phyloP scores from a whole-genome alignment of 64 coral and sea anemone species.

The Cladopsammia gracilis region DNA sequence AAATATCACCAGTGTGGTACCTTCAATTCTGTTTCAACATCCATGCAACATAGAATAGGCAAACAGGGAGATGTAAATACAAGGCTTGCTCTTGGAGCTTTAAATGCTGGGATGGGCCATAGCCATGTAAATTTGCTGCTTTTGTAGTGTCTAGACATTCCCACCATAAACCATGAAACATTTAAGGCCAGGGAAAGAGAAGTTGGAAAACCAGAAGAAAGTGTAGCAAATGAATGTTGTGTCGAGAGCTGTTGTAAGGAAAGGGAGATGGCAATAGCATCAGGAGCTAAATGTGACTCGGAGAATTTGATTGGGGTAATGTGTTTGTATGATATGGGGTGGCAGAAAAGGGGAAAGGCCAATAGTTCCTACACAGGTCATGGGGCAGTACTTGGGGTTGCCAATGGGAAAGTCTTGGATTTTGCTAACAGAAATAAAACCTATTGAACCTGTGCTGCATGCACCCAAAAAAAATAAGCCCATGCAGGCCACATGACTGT shows the following conservation, averaged over 20 bases:
- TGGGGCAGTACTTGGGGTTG: no score
- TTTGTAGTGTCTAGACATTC: neutral
- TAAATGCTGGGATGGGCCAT: neutral
- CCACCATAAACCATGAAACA: neutral
- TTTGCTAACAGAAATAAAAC: no score
- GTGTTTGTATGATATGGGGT: neutral
- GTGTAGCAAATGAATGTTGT: neutral
- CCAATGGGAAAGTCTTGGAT: no score
- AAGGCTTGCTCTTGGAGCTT: slow-evolving; percentile 9
- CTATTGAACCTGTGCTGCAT: no score
- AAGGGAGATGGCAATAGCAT: slow-evolving; percentile 6
- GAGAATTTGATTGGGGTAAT: slow-evolving; percentile 12
- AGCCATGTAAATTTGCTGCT: neutral
- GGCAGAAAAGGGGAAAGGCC: no score
- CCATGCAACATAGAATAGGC: neutral
- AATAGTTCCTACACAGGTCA: no score
- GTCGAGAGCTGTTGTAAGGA: neutral
- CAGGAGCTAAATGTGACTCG: neutral
- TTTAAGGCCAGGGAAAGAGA: slow-evolving; percentile 1
- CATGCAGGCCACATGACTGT: no score
- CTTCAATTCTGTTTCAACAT: neutral
- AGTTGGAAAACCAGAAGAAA: no score
- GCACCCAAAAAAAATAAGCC: no score
- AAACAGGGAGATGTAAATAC: neutral
- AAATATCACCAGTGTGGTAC: no score